Percentiles rank a stretch among this genome's conserved stretches.
Conservation (phyloP, 2,888 invertebrate species). For the Nymphalis c-album region DNA sequence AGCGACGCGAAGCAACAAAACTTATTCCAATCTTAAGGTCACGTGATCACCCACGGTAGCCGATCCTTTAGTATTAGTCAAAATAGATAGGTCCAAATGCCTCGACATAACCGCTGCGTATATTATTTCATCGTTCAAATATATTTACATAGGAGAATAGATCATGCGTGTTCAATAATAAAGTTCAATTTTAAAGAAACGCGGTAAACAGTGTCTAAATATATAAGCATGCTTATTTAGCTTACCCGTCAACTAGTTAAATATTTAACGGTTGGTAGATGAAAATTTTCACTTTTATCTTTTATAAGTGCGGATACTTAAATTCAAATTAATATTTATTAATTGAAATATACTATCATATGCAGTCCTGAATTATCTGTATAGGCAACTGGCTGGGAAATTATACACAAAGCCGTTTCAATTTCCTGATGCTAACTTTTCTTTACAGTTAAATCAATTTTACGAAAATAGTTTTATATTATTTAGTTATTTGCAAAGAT, state of each 20-base stretch:
- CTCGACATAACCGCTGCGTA: slow-evolving; percentile 23
- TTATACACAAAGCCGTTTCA: no score
- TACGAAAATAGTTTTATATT: no score
- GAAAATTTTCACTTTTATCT: slow-evolving; percentile 1
- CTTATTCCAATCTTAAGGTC: slow-evolving; percentile 63
- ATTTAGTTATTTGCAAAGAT: no score
- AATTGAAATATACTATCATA: neutral
- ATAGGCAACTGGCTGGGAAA: no score
- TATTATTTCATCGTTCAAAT: slow-evolving; percentile 8
- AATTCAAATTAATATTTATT: neutral
- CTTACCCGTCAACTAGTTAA: slow-evolving; percentile 20
- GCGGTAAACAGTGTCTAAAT: slow-evolving; percentile 37
- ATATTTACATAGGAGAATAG: slow-evolving; percentile 12
- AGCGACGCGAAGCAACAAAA: slow-evolving; percentile 91
- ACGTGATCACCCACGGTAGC: slow-evolving; percentile 2
- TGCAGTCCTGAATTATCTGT: no score
- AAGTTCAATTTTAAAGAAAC: slow-evolving; percentile 14
- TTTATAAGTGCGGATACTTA: neutral
- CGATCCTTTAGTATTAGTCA: slow-evolving; percentile 12
- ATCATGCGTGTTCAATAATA: slow-evolving; percentile 10
- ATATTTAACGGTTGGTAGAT: slow-evolving; percentile 2
- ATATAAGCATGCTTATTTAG: slow-evolving; percentile 32
- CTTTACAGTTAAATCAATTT: no score
- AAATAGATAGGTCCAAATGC: slow-evolving; percentile 25
- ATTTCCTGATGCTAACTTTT: no score